Conservation (phyloP, 2,797 vertebrate species). For the Dallia pectoralis region DNA sequence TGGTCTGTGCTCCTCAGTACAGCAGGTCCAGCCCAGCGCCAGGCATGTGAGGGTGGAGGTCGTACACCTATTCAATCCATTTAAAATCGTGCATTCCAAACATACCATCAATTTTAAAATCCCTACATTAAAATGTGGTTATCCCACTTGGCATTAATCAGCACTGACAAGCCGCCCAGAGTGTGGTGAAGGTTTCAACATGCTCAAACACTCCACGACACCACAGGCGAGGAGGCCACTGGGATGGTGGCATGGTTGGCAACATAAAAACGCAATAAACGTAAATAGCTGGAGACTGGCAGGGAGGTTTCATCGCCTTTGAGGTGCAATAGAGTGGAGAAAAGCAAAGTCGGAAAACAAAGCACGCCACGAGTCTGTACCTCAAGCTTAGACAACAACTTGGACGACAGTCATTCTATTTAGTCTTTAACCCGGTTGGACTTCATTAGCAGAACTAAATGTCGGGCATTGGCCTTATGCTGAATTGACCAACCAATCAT, state of each 20-base stretch:
- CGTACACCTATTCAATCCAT: neutral
- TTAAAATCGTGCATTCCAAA: neutral
- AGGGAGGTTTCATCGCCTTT: slow-evolving; percentile 18
- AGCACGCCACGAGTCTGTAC: neutral
- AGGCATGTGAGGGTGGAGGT: neutral
- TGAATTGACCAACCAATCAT: too few species aligned
- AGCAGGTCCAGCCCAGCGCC: neutral
- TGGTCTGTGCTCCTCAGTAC: neutral
- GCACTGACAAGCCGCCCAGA: neutral
- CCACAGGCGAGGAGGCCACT: slow-evolving; percentile 23
- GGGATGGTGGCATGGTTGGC: slow-evolving; percentile 51
- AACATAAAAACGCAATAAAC: slow-evolving; percentile 32
- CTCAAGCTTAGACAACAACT: too few species aligned
- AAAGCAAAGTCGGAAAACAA: neutral
- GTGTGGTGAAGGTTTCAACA: neutral
- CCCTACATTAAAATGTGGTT: too few species aligned
- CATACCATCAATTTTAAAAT: too few species aligned
- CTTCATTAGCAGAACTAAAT: too few species aligned
- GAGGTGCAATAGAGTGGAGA: neutral
- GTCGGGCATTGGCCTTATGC: too few species aligned
- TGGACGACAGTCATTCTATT: too few species aligned
- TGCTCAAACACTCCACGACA: slow-evolving; percentile 11
- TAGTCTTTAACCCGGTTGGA: too few species aligned
- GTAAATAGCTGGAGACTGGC: slow-evolving; percentile 22
- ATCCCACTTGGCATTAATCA: neutral